Evolutionary conservation across 2,888 invertebrate genomes (phyloP), one percentile per base, ranked within the genome.

Genomic region (Sphaerophoria rueppellii): DNA sequence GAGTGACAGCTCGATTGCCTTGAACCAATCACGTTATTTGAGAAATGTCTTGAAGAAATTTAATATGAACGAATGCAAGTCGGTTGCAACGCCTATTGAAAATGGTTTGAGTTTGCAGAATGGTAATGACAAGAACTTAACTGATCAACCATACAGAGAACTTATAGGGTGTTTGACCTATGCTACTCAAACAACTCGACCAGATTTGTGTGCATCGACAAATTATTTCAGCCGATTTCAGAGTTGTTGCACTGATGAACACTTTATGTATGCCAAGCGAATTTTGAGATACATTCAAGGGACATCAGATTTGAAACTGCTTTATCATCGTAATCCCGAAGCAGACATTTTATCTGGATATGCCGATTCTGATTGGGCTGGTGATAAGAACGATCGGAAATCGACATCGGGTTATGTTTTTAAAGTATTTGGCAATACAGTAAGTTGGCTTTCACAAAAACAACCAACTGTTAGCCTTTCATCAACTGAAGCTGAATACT

Each of bases 401-500:
- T 24, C 2, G 24, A 24, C 24, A 2, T 24, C 24, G 24, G 24
- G 24, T 24, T 2, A 2, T 24, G 24, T 24, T 24, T 82, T 75
- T 35, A 81, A 70, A 43, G 60, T 80, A 14, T 82, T 82, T 76
- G 72, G 76, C 24, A 61, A 70, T 50, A 57, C 70, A 34, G 58
- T 78, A 16, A 57, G 48, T n/a, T 61, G 61, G 61, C 37, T 37
- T 24, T 24, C 69, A 32, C 50, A 61, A 72, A 86, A 86, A 37
- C 73, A 86, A 72, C 14, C 67, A 37, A 77, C 69, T 46, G 74
- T 81, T 11, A 58, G 65, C 24, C 54, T 69, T 12, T 82, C 82
- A 46, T 78, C 77, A 34, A 74, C 69, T 14, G 85, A 85, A 48
- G 85, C 85, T 24, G 78, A 82, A 63, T 78, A 78, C 46, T 50